These are phyloP conservation scores for Lerista edwardsae DNA, from an alignment of 2,797 vertebrate species.

Conservation along the genomic window DNA sequence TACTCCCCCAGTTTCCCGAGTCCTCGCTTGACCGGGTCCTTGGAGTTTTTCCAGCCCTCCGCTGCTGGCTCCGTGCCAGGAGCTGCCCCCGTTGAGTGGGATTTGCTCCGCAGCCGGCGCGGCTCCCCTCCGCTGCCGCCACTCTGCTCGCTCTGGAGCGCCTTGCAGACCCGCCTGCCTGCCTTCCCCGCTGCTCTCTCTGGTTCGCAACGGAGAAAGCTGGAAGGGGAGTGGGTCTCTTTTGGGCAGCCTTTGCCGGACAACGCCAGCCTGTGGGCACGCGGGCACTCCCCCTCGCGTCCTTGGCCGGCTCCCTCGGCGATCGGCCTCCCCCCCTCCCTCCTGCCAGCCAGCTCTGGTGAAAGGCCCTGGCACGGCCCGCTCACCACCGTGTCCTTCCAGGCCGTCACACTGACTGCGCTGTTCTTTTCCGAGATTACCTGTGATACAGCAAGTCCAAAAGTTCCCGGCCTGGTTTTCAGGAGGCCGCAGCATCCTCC, in stretches of 20 bases:
- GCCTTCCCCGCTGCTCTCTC: slow-evolving; percentile 34
- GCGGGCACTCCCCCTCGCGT: slow-evolving; percentile 49
- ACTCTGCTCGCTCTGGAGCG: background rate
- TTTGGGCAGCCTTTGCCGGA: slow-evolving; percentile 32
- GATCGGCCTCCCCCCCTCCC: background rate
- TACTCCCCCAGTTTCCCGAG: background rate
- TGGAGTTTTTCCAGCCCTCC: background rate
- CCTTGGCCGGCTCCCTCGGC: slow-evolving; percentile 60
- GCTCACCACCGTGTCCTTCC: slow-evolving; percentile 52
- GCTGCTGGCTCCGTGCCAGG: background rate
- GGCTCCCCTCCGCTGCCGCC: background rate
- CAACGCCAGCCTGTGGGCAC: slow-evolving; percentile 2
- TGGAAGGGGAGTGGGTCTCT: slow-evolving; percentile 59
- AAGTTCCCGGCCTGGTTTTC: slow-evolving; percentile 60
- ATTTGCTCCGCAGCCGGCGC: too few species aligned
- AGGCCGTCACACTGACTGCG: slow-evolving; percentile 42
- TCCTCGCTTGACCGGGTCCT: background rate
- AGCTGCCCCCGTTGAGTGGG: background rate
- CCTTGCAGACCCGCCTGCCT: background rate
- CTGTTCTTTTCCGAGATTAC: slow-evolving; percentile 44
- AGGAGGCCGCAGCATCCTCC: slow-evolving; percentile 44
- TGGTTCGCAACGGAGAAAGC: slow-evolving; percentile 60
- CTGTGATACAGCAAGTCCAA: slow-evolving; percentile 29
- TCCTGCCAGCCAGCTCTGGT: slow-evolving; percentile 9
- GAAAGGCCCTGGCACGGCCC: slow-evolving; percentile 52